A percentile compares a stretch with the other conserved stretches of the same genome.
These are phyloP conservation scores for Agonopterix arenella DNA, from an alignment of 2,888 invertebrate species.

Conservation along the genomic window DNA sequence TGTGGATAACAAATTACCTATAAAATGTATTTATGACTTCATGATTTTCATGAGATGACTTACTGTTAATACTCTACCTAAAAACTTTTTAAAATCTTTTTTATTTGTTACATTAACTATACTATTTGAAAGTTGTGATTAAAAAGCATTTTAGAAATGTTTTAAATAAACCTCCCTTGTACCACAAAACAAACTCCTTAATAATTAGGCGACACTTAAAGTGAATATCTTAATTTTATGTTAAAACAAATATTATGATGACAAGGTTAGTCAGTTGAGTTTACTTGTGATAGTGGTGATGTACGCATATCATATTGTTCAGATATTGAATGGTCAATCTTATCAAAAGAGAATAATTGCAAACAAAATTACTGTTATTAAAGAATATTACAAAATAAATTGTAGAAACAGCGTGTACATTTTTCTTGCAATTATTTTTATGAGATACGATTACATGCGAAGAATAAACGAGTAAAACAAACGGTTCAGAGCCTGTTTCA, in stretches of 20 bases:
- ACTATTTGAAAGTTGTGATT: slow-evolving; percentile 31
- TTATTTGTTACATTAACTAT: slow-evolving; percentile 30
- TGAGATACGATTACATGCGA: too few relatives aligned
- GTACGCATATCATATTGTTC: too few relatives aligned
- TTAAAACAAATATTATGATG: neutral
- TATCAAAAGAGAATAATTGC: too few relatives aligned
- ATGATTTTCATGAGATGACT: slow-evolving; percentile 39
- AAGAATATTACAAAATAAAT: too few relatives aligned
- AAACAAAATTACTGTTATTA: too few relatives aligned
- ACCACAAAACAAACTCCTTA: slow-evolving; percentile 47
- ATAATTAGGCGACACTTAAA: neutral
- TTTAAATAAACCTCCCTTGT: slow-evolving; percentile 64
- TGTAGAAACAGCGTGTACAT: too few relatives aligned
- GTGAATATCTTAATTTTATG: neutral
- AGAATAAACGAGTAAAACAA: too few relatives aligned
- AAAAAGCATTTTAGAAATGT: slow-evolving; percentile 63
- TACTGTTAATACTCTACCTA: slow-evolving; percentile 58
- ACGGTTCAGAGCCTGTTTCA: too few relatives aligned
- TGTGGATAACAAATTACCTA: slow-evolving; percentile 63
- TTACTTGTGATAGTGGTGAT: neutral
- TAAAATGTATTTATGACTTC: slow-evolving; percentile 48
- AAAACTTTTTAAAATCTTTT: slow-evolving; percentile 38
- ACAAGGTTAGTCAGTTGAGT: neutral
- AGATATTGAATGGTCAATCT: too few relatives aligned
- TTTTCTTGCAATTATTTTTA: too few relatives aligned